Evolutionary conservation across 35 echinoderm and acorn worm species (phyloP), one percentile per base, ranked within the genome.

Genomic region (Amphiura filiformis): DNA sequence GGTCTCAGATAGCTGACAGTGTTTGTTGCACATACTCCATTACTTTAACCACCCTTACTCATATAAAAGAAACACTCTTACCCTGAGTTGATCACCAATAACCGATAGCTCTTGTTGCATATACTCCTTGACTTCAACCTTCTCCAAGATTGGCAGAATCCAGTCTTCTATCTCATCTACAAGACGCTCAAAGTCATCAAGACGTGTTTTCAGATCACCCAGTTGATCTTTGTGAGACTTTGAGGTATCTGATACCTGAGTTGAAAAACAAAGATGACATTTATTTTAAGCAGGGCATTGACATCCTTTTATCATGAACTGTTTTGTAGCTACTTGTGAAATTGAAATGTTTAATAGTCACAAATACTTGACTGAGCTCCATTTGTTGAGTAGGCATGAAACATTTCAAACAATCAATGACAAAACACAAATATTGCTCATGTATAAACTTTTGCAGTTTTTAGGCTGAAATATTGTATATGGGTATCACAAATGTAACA

Each of bases 151-250:
- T 37, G 96, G 96, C n/a, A 98, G 84, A 18, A 94, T 11, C 96
- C 96, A 98, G 83, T 98, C 92, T 77, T 98, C 96, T 39, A 98
- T 76, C 75, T 98, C 93, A 64, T 98, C 96, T 76, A 94, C 37
- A 20, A 88, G 84, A 39, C 86, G 39, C 84, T 94, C 90, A 81
- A 98, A 98, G 90, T 94, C 96, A 57, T 65, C 44, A 39, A 98
- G 93, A 13, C 82, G 77, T 30, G 86, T 86, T 39, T 94, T 83
- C 28, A 94, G 86, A 28, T 70, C 42, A 35, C 81, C 56, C 31
- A 95, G 86, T 86, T 95, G 89, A 9, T 83, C 79, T 13, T 84
- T 80, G 76, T 95, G 93, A 37, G 92, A 39, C 83, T 95, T 80
- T 0, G 93, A 84, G 26, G 91, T 89, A 37, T 81, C 85, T 39